A percentile compares a stretch with the other conserved stretches of the same genome.
phyloP scores from a whole-genome alignment of 2,113 vertebrate genomes.

The Scatophagus argus region DNA sequence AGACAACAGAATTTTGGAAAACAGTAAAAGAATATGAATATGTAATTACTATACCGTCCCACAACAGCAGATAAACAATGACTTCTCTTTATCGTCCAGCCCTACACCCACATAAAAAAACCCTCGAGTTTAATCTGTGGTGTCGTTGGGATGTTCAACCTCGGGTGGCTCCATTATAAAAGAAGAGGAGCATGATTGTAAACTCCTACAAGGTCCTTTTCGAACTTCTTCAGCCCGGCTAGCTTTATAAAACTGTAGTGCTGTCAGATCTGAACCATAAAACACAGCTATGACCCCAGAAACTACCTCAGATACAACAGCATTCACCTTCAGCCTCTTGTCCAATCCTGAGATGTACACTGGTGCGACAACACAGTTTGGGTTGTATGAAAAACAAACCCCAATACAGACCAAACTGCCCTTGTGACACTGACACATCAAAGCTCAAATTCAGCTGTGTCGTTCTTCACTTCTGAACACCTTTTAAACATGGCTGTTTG shows the following conservation, averaged over 20 bases:
- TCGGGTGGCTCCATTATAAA: slow-evolving; percentile 5
- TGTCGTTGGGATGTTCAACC: slow-evolving; percentile 32
- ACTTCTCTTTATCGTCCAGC: slow-evolving; percentile 35
- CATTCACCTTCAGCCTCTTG: slow-evolving; percentile 23
- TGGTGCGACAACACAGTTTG: not conserved
- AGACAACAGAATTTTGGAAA: not conserved
- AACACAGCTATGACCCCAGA: slow-evolving; percentile 23
- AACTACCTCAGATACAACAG: slow-evolving; percentile 1
- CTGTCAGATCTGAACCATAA: slow-evolving; percentile 43
- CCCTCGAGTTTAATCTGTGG: slow-evolving; percentile 22
- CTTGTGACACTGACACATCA: slow-evolving; percentile 11
- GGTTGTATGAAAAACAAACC: not conserved
- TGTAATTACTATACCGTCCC: not conserved
- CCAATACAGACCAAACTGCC: slow-evolving; percentile 19
- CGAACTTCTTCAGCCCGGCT: slow-evolving; percentile 8
- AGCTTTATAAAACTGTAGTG: slow-evolving; percentile 17
- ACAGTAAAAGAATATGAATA: not conserved
- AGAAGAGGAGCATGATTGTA: slow-evolving; percentile 28
- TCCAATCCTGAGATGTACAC: slow-evolving; percentile 14
- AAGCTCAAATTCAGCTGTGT: slow-evolving; percentile 29
- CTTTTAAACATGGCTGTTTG: slow-evolving; percentile 39
- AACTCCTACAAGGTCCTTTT: slow-evolving; percentile 42
- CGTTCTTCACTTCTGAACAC: slow-evolving; percentile 21
- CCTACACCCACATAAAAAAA: slow-evolving; percentile 18
- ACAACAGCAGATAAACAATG: slow-evolving; percentile 15